A percentile compares a stretch with the other conserved stretches of the same genome.
These are phyloP conservation scores for Elgonia sp. DNA, from an alignment of 2,888 invertebrate genomes.

Conservation along the genomic window DNA sequence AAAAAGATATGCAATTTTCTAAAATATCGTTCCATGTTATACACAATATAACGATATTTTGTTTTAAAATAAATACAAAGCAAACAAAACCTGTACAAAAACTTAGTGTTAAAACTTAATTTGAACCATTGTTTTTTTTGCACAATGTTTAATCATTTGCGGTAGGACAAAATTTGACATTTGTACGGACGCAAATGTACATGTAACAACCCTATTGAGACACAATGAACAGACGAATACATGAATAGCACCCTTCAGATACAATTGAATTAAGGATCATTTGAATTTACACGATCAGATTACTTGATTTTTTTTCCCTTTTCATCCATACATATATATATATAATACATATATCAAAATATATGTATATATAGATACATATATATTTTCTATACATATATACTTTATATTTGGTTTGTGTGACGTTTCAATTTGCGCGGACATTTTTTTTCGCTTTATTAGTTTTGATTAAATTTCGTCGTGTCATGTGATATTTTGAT, in stretches of 20 bases:
- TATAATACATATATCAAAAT: constrained; percentile 2
- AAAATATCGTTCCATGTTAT: too few relatives aligned
- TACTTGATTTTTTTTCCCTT: constrained; percentile 52
- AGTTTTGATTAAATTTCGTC: constrained; percentile 62
- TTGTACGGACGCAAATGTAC: constrained; percentile 45
- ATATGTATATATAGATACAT: too few relatives aligned
- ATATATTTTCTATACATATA: too few relatives aligned
- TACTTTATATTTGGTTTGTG: constrained; percentile 32
- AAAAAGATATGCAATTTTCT: too few relatives aligned
- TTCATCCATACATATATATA: constrained; percentile 22
- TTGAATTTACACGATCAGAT: constrained; percentile 71
- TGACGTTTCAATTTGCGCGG: constrained; percentile 64
- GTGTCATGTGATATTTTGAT: constrained; percentile 65
- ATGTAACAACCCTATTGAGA: constrained; percentile 59
- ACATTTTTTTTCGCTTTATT: constrained; percentile 63
- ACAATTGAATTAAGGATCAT: constrained; percentile 73
- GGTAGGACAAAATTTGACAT: constrained; percentile 39
- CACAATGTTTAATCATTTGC: constrained; percentile 27
- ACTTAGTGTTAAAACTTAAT: background rate
- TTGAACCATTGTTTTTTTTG: constrained; percentile 19
- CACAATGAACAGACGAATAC: constrained; percentile 50
- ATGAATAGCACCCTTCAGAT: constrained; percentile 62
- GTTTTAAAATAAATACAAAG: too few relatives aligned
- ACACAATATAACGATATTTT: too few relatives aligned
- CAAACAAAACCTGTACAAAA: too few relatives aligned